Evolutionary conservation across 2,888 invertebrate species (phyloP).

Genomic region (Lithophane leautieri): DNA sequence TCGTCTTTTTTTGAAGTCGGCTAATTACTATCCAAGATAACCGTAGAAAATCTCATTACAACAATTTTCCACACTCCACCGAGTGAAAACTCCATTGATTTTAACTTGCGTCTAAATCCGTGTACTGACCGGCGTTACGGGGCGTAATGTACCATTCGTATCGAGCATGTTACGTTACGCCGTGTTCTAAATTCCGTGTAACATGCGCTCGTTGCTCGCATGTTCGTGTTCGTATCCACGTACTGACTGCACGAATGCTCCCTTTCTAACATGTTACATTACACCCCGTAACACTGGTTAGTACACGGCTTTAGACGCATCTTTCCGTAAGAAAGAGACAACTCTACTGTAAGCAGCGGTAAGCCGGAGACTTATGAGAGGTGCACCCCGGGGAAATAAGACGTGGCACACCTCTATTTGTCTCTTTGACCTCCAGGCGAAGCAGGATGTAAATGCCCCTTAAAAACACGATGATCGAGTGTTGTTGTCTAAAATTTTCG

Average conservation of each 20-base stretch:
- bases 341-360: slow-evolving; percentile 66
- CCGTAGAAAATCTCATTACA: not conserved
- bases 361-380: slow-evolving; percentile 71
- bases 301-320: slow-evolving; percentile 21
- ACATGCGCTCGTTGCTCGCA: too few species aligned
- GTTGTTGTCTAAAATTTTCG: slow-evolving; percentile 19
- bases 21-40: not conserved
- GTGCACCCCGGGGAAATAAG: slow-evolving; percentile 80
- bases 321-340: slow-evolving; percentile 42
- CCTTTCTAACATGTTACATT: too few species aligned
- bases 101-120: slow-evolving; percentile 17
- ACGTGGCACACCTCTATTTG: slow-evolving; percentile 76
- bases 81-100: slow-evolving; percentile 8
- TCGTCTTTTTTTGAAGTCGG: too few species aligned
- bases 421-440: slow-evolving; percentile 63
- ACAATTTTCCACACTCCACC: not conserved
- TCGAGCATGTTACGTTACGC: too few species aligned
- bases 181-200: too few species aligned
- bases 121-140: too few species aligned
- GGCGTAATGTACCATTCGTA: too few species aligned
- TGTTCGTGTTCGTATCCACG: too few species aligned
- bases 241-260: too few species aligned
- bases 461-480: slow-evolving; percentile 53
- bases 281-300: too few species aligned
- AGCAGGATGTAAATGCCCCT: slow-evolving; percentile 39